Evolutionary conservation across 2,888 invertebrate species (phyloP).

Genomic region (Epinotia brunnichana): DNA sequence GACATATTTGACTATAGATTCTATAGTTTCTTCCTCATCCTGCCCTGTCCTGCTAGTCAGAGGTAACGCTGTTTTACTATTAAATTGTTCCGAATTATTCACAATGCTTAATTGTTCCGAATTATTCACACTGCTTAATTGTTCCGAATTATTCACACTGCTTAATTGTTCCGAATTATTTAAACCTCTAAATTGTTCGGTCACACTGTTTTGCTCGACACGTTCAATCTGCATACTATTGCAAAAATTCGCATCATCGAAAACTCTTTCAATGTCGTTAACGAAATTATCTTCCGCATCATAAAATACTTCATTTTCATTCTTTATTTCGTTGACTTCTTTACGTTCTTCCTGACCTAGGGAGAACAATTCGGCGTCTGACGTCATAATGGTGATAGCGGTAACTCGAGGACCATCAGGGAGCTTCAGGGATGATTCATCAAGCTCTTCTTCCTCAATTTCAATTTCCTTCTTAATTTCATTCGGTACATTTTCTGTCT

Average conservation of each 20-base stretch:
- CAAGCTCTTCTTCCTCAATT: not conserved
- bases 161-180: too few relatives aligned
- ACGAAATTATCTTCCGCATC: slow-evolving; percentile 1
- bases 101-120: not conserved
- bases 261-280: not conserved
- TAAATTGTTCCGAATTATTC: not conserved
- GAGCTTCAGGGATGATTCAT: not conserved
- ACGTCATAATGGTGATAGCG: slow-evolving; percentile 27
- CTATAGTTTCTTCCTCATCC: slow-evolving; percentile 34
- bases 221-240: not conserved
- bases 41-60: not conserved
- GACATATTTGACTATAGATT: slow-evolving; percentile 25
- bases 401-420: slow-evolving; percentile 21
- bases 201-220: not conserved
- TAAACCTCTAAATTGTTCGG: not conserved
- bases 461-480: slow-evolving; percentile 17
- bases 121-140: not conserved
- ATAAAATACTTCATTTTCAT: slow-evolving; percentile 2
- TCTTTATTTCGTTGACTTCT: slow-evolving; percentile 20
- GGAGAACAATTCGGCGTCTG: slow-evolving; percentile 21
- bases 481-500: not conserved
- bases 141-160: too few relatives aligned
- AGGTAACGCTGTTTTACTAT: not conserved
- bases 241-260: not conserved
- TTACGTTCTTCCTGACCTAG: not conserved